phyloP scores from a whole-genome alignment of 2,113 vertebrate species.

The Bambusicola thoracicus region DNA sequence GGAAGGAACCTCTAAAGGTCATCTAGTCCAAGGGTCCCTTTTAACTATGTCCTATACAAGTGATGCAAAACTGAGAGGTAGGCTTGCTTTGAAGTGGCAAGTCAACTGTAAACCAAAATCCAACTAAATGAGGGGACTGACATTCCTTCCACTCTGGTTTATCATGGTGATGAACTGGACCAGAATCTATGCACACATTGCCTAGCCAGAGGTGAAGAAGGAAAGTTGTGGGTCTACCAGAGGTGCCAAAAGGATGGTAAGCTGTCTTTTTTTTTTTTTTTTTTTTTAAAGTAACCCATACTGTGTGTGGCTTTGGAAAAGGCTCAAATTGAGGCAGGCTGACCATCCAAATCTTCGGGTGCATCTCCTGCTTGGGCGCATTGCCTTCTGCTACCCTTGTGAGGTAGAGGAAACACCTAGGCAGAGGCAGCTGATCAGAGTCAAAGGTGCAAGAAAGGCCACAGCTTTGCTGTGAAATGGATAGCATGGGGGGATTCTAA shows the following conservation, averaged over 20 bases:
- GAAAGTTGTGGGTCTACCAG: background rate
- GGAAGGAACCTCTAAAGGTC: too few species aligned
- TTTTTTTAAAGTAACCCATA: background rate
- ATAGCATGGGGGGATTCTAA: fast-evolving
- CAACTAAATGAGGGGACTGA: background rate
- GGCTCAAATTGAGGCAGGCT: background rate
- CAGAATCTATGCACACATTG: fast-evolving
- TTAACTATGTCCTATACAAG: background rate
- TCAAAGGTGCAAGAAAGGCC: fast-evolving
- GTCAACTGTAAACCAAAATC: background rate
- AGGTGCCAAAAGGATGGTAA: background rate
- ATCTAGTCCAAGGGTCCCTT: too few species aligned
- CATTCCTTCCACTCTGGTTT: background rate
- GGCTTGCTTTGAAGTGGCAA: background rate
- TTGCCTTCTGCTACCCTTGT: background rate
- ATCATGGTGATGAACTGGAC: background rate
- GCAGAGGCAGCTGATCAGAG: background rate
- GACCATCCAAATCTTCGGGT: background rate
- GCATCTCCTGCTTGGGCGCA: fast-evolving
- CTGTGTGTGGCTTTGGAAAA: background rate
- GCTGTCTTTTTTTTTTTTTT: background rate
- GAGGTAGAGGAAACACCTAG: background rate
- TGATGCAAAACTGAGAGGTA: background rate
- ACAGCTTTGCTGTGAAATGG: fast-evolving
- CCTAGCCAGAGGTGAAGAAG: fast-evolving